phyloP scores from a whole-genome alignment of 1,140 invertebrate species.

The Bombus confusus region DNA sequence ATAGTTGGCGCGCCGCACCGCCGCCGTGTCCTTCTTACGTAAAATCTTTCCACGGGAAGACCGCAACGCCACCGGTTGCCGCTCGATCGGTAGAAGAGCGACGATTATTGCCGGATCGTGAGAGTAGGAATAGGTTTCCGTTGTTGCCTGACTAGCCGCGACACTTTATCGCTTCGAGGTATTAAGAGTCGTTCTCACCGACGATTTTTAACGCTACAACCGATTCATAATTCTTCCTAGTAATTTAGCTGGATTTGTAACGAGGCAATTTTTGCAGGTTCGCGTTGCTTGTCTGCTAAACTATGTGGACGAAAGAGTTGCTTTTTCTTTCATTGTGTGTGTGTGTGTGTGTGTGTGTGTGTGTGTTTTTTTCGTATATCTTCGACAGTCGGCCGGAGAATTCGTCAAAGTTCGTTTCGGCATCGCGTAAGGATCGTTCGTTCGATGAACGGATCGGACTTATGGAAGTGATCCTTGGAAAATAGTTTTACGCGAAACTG shows the following conservation, averaged over 20 bases:
- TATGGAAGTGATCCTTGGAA: not conserved
- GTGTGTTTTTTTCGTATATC: no score
- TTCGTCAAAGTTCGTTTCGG: no score
- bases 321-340: no score
- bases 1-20: constrained; percentile 33
- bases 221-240: not conserved
- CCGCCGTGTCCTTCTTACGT: constrained; percentile 26
- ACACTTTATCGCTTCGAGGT: constrained; percentile 8
- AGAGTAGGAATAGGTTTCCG: not conserved
- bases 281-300: no score
- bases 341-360: no score
- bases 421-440: no score
- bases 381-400: no score
- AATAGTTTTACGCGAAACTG: not conserved
- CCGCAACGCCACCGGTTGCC: not conserved
- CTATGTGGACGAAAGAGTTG: no score
- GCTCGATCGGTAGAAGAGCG: not conserved
- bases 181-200: not conserved
- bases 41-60: not conserved
- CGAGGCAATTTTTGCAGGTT: no score
- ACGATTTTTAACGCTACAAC: not conserved
- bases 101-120: constrained; percentile 33
- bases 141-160: not conserved
- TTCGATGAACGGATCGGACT: no score
- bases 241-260: no score